A percentile compares a stretch with the other conserved stretches of the same genome.
phyloP scores from a whole-genome alignment of 2,888 invertebrate genomes.

The Oxytorus armatus region DNA sequence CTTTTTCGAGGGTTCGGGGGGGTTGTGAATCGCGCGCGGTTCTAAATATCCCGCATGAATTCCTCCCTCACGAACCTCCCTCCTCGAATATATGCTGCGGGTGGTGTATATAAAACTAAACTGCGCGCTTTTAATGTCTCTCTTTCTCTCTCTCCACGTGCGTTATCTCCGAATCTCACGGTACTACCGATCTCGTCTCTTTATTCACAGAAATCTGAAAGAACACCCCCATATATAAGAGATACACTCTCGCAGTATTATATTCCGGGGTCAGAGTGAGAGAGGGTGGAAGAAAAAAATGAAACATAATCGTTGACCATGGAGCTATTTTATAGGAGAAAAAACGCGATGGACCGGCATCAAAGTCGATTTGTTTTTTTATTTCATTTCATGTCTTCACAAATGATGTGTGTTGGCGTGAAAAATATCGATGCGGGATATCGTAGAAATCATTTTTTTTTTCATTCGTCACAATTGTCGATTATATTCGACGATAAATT shows the following conservation, averaged over 20 bases:
- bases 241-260: conserved; percentile 28
- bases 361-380: conserved; percentile 20
- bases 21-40: conserved; percentile 66
- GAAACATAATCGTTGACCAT: conserved; percentile 31
- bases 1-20: conserved; percentile 57
- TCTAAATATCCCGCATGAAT: conserved; percentile 69
- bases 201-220: conserved; percentile 61
- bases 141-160: background rate
- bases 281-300: conserved; percentile 8
- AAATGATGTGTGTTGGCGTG: background rate
- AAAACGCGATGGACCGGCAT: conserved; percentile 48
- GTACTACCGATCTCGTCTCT: conserved; percentile 49
- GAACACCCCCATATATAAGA: conserved; percentile 64
- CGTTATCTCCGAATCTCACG: conserved; percentile 61
- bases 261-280: conserved; percentile 5
- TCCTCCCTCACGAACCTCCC: conserved; percentile 67
- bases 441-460: background rate
- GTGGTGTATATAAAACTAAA: conserved; percentile 43
- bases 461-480: background rate
- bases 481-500: background rate
- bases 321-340: conserved; percentile 19
- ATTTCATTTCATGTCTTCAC: background rate
- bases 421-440: conserved; percentile 24
- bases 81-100: conserved; percentile 63
- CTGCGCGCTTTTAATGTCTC: background rate